Percentiles rank a stretch among this genome's conserved stretches.
These are phyloP conservation scores for Lobophora halterata DNA, from an alignment of 2,888 invertebrate genomes.

Conservation along the genomic window DNA sequence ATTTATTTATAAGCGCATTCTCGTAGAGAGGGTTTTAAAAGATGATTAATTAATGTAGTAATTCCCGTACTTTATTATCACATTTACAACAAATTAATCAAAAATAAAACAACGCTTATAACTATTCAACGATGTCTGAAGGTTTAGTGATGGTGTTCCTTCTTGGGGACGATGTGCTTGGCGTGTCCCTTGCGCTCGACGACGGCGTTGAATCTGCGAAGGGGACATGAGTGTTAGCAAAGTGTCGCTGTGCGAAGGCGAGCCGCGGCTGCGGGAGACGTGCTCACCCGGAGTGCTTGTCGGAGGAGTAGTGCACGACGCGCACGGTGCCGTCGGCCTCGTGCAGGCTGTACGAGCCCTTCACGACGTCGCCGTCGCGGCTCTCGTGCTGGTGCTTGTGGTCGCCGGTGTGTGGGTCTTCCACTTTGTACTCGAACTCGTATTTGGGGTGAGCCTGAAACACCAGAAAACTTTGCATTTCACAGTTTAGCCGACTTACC, in stretches of 20 bases:
- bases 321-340: constrained; percentile 64
- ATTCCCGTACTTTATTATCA: too few relatives aligned
- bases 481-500: too few relatives aligned
- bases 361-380: constrained; percentile 79
- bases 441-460: constrained; percentile 70
- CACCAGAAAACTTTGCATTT: too few relatives aligned
- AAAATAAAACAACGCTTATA: too few relatives aligned
- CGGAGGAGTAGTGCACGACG: constrained; percentile 65
- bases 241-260: too few relatives aligned
- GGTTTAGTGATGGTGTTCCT: constrained; percentile 24
- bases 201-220: constrained; percentile 49
- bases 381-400: constrained; percentile 74
- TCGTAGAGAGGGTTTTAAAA: constrained; percentile 32
- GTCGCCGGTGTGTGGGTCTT: constrained; percentile 77
- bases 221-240: too few relatives aligned
- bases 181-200: constrained; percentile 38
- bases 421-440: constrained; percentile 74
- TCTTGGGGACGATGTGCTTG: constrained; percentile 35
- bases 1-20: constrained; percentile 25
- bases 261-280: too few relatives aligned
- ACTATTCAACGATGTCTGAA: too few relatives aligned
- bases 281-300: constrained; percentile 50
- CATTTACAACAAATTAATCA: too few relatives aligned
- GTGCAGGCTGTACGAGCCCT: constrained; percentile 75
- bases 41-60: too few relatives aligned